Conservation (phyloP, 2,797 vertebrate genomes). For the Enteromius mattozi region DNA sequence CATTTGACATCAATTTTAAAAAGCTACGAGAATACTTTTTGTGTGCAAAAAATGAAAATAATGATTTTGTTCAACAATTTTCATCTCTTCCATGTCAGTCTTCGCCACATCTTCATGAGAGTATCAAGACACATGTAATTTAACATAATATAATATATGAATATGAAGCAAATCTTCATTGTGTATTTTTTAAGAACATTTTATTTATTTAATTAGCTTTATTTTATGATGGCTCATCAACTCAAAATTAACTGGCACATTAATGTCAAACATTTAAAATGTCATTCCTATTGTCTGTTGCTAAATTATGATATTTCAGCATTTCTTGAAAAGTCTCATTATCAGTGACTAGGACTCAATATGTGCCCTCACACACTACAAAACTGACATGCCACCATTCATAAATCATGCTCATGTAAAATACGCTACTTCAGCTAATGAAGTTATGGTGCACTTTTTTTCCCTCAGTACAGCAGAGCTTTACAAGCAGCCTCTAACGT, state of each 20-base stretch:
- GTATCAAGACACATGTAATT: not conserved
- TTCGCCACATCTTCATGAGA: not conserved
- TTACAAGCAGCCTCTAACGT: constrained; percentile 58
- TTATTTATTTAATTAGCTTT: not conserved
- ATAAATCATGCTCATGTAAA: constrained; percentile 34
- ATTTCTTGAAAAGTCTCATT: not conserved
- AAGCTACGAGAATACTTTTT: not conserved
- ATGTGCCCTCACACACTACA: not conserved
- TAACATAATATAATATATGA: not conserved
- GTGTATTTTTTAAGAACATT: not conserved
- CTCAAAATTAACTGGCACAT: not conserved
- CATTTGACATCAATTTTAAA: not conserved
- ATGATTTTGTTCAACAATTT: not conserved
- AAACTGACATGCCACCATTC: constrained; percentile 7
- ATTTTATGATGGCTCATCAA: not conserved
- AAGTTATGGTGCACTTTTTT: constrained; percentile 16
- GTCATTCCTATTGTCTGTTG: not conserved
- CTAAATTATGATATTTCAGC: not conserved
- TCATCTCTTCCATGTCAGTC: not conserved
- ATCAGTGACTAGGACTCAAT: not conserved
- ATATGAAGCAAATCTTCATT: not conserved
- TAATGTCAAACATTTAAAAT: constrained; percentile 6
- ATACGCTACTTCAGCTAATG: constrained; percentile 26
- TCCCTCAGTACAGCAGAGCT: constrained; percentile 18
- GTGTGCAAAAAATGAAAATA: not conserved